Evolutionary conservation across 2,113 vertebrate species (phyloP), one percentile per base, ranked within the genome.

Genomic region (Stegostoma tigrinum): DNA sequence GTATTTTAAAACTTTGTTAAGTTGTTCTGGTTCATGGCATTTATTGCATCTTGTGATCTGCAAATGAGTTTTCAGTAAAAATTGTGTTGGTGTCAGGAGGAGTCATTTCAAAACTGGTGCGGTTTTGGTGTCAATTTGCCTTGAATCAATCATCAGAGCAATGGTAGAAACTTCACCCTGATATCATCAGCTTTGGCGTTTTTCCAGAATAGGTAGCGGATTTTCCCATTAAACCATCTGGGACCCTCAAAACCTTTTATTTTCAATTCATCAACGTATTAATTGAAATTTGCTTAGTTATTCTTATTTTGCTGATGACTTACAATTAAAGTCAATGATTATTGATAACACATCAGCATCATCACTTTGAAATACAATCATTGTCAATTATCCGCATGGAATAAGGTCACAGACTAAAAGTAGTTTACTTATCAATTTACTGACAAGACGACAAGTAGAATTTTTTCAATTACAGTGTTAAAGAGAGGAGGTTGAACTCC

Each of bases 251-350:
- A 90, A 90, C n/a, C 55, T 34, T 86, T 55, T 67, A 61, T 2
- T 89, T 38, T 27, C 27, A 30, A 70, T 52, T 30, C 34, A 2
- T 61, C 30, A 12, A 52, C 52, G 45, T 70, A 72, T 95, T 70
- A 52, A 72, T 95, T 95, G 94, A 72, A 72, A 45, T 95, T 95
- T 72, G 30, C 67, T 30, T 95, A 45, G 48, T 75, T 42, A 52
- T 19, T 27, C 94, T 95, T 45, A 68, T 95, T 70, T 70, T 52
- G 52, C 45, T 72, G 42, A 95, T 38, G 48, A 70, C 45, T 48
- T 72, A 38, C 67, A 95, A 72, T 48, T 70, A 67, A 48, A 48
- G 68, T 75, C 94, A 95, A 95, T 48, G 68, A 95, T 6, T 45
- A 95, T 95, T 75, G 94, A 95, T 95, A 52, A 23, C 27, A 45